A percentile compares a stretch with the other conserved stretches of the same genome.
phyloP scores from a whole-genome alignment of 2,888 invertebrate species.

The Adelphocoris suturalis region DNA sequence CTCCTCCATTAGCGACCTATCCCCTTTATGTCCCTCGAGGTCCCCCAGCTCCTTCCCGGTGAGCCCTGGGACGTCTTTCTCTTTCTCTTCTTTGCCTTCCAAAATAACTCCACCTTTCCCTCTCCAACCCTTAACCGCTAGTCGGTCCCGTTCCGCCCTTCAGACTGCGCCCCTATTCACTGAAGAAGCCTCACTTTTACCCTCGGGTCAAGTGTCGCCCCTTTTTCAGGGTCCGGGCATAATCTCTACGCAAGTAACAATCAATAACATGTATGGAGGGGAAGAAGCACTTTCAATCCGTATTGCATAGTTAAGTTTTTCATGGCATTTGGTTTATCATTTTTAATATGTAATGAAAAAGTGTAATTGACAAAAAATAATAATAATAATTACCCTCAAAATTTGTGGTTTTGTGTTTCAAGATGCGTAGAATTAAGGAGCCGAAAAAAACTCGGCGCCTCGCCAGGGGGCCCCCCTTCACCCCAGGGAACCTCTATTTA shows the following conservation, averaged over 20 bases:
- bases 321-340: too few relatives aligned
- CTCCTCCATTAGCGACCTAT: constrained; percentile 40
- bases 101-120: constrained; percentile 47
- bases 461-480: too few relatives aligned
- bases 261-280: constrained; percentile 28
- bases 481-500: too few relatives aligned
- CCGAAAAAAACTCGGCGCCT: too few relatives aligned
- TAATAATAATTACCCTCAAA: too few relatives aligned
- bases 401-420: too few relatives aligned
- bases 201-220: constrained; percentile 61
- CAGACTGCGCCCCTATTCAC: constrained; percentile 41
- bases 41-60: neutral
- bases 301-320: neutral
- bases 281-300: neutral
- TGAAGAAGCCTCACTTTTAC: constrained; percentile 62
- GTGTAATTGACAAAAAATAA: too few relatives aligned
- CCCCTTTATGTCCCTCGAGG: constrained; percentile 28
- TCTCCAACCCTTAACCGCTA: neutral
- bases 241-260: constrained; percentile 30
- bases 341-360: too few relatives aligned
- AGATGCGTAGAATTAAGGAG: too few relatives aligned
- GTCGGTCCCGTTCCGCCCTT: constrained; percentile 34
- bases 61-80: neutral
- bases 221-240: constrained; percentile 32
- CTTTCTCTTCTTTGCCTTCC: constrained; percentile 53